These are phyloP conservation scores for Dendrocincla tyrannina DNA, from an alignment of 2,797 vertebrate genomes.

Conservation along the genomic window DNA sequence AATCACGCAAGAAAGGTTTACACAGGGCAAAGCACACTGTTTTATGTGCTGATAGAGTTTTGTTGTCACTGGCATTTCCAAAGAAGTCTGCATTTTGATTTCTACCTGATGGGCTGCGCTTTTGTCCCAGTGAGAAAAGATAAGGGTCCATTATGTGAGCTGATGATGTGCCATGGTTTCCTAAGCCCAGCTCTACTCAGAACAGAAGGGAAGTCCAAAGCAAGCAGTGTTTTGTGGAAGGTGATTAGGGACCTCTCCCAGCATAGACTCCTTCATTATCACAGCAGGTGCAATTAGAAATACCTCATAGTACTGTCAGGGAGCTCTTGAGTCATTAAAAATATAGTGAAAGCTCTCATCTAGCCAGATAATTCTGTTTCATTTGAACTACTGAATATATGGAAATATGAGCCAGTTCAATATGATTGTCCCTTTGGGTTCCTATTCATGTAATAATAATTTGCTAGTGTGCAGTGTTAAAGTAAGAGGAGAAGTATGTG, in stretches of 20 bases:
- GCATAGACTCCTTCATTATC: neutral
- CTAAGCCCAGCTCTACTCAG: neutral
- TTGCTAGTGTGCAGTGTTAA: neutral
- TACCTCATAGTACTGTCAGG: neutral
- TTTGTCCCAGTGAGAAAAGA: neutral
- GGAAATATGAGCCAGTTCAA: neutral
- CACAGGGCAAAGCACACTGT: fast-evolving
- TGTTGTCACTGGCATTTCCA: neutral
- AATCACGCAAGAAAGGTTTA: neutral
- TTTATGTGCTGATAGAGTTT: neutral
- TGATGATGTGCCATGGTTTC: neutral
- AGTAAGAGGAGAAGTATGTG: neutral
- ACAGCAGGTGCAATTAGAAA: neutral
- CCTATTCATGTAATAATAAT: neutral
- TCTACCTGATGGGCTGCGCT: neutral
- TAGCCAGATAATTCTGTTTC: neutral
- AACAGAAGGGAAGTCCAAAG: neutral
- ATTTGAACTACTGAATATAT: neutral
- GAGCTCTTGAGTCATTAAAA: neutral
- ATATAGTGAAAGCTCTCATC: neutral
- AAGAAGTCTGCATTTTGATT: neutral
- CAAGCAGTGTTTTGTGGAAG: neutral
- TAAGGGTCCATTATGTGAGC: neutral
- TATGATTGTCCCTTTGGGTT: neutral
- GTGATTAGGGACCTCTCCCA: neutral